Percentiles rank a stretch among this genome's conserved stretches.
phyloP scores from a whole-genome alignment of 1,140 invertebrate genomes.

The Pectinophora gossypiella region DNA sequence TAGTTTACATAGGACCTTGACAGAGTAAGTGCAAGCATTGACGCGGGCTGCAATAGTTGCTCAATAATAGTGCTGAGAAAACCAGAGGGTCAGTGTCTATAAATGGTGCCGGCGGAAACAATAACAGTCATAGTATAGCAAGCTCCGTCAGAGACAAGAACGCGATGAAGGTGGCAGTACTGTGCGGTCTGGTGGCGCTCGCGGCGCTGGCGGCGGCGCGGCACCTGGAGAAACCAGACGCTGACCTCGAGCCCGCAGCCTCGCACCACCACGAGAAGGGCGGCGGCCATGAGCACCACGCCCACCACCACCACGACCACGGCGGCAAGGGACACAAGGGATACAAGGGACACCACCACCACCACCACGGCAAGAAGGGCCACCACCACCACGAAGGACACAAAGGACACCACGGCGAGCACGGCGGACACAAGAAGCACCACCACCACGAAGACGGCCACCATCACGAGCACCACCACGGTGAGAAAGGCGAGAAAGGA shows the following conservation, averaged over 20 bases:
- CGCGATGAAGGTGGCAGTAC: slow-evolving; percentile 42
- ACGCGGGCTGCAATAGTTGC: slow-evolving; percentile 40
- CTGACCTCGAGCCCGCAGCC: slow-evolving; percentile 49
- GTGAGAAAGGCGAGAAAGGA: slow-evolving; percentile 80
- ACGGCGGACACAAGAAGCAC: slow-evolving; percentile 83
- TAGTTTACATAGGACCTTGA: too few relatives aligned
- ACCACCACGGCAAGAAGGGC: slow-evolving; percentile 81
- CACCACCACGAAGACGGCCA: slow-evolving; percentile 84
- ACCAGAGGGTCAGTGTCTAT: slow-evolving; percentile 49
- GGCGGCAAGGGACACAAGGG: slow-evolving; percentile 68
- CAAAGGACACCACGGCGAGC: slow-evolving; percentile 81
- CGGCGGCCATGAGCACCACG: slow-evolving; percentile 70
- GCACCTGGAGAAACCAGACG: slow-evolving; percentile 41
- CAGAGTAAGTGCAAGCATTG: slow-evolving; percentile 31
- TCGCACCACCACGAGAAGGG: slow-evolving; percentile 53
- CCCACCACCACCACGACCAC: slow-evolving; percentile 67
- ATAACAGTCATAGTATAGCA: slow-evolving; percentile 30
- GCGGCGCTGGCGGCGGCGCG: slow-evolving; percentile 31
- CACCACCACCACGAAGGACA: slow-evolving; percentile 83
- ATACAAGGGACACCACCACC: slow-evolving; percentile 80
- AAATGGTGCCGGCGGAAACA: slow-evolving; percentile 40
- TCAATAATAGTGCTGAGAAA: slow-evolving; percentile 42
- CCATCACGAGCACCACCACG: slow-evolving; percentile 83
- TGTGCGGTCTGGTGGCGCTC: slow-evolving; percentile 36
- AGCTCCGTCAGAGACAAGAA: slow-evolving; percentile 29